Percentiles rank a stretch among this genome's conserved stretches.
Evolutionary conservation across 2,888 invertebrate genomes (phyloP).

Genomic region (Acronicta alni): DNA sequence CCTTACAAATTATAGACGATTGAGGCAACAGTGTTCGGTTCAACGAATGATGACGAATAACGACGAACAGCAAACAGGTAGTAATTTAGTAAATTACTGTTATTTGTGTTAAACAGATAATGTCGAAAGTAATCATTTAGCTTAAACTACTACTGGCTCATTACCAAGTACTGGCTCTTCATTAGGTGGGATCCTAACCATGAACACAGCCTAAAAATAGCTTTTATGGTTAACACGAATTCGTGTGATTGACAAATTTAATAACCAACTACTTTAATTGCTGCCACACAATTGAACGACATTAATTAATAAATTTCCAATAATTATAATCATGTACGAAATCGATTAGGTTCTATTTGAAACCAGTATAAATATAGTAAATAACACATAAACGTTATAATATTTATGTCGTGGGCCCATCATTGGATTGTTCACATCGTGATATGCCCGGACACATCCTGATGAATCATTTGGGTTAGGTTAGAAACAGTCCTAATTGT

Average conservation of each 20-base stretch:
- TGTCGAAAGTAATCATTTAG: constrained; percentile 16
- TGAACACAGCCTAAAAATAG: too few relatives aligned
- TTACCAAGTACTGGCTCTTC: neutral
- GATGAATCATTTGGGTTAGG: too few relatives aligned
- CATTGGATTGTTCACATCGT: too few relatives aligned
- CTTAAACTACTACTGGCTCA: constrained; percentile 12
- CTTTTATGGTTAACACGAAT: constrained; percentile 7
- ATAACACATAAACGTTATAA: too few relatives aligned
- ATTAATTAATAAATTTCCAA: constrained; percentile 33
- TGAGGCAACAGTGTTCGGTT: constrained; percentile 17
- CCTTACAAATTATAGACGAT: constrained; percentile 33
- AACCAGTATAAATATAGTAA: too few relatives aligned
- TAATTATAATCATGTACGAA: constrained; percentile 25
- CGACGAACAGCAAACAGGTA: constrained; percentile 15
- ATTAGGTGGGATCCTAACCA: neutral
- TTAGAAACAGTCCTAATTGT: too few relatives aligned
- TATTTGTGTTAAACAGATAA: constrained; percentile 30
- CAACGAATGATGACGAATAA: constrained; percentile 22
- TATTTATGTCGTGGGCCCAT: too few relatives aligned
- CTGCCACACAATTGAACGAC: constrained; percentile 16
- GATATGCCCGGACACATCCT: too few relatives aligned
- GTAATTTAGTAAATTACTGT: constrained; percentile 27
- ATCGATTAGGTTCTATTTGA: constrained; percentile 9
- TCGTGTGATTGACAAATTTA: constrained; percentile 23
- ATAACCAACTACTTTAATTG: constrained; percentile 26